Base-by-base conservation (phyloP, 2,113 vertebrate species). In the Ariopsis seemanni region DNA sequence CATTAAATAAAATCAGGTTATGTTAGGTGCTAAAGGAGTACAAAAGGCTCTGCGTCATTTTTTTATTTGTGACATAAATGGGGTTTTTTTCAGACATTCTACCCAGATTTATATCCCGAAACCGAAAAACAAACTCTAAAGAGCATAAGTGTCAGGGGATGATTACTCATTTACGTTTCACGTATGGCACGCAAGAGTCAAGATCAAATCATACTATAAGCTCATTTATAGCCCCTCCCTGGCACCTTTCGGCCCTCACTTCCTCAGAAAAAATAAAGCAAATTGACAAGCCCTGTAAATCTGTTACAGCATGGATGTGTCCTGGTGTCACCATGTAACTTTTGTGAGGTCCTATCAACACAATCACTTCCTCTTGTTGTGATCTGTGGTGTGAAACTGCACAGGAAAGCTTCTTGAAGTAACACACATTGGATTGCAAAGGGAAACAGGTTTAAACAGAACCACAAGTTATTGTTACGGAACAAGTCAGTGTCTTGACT, bases 381-480 rank as follows among this genome's bases (percentile, higher is more conserved):
- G 82, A 89, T 82, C 67, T 67, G 86, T 17, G 9, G 8, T 72
- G 85, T 53, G 22, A 52, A 81, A 71, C 50, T 84, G 20, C n/a
- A 84, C 67, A 84, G 30, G 20, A 53, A 57, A 82, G 60, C 85
- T 90, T 60, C 77, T 80, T 77, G 71, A 81, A 30, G 79, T 22
- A 25, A 57, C 22, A 87, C 15, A 53, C 48, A 90, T 67, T 0
- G 71, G 79, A 87, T 91, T 88, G 74, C 71, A 83, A 83, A 83
- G 50, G 34, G 80, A 84, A 92, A 69, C n/a, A 55, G 87, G 34
- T 72, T 90, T 88, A 89, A 84, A 88, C 67, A 22, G 78, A 91
- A 91, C 90, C 88, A 89, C 20, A 82, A 62, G 78, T 25, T n/a
- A 67, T 20, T 60, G 60, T 58, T 69, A 74, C n/a, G n/a, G n/a